Conservation (phyloP, 2,797 vertebrate genomes). For the Halcyon smyrnensis region DNA sequence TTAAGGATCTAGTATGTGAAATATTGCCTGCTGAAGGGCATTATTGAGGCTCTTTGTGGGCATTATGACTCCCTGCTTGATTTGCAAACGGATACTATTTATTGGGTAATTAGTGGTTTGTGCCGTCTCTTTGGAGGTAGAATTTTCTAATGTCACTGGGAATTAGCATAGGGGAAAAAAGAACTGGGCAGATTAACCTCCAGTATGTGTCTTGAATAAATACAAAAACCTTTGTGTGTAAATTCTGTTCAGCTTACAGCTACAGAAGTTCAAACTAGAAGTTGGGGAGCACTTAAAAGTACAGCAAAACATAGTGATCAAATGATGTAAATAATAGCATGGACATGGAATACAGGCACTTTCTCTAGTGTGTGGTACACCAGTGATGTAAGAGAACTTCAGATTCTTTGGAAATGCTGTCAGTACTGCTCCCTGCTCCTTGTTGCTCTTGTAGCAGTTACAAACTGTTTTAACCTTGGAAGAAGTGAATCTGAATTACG, state of each 20-base stretch:
- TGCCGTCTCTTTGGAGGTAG: not conserved
- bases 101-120: not conserved
- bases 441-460: not conserved
- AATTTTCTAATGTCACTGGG: not conserved
- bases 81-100: not conserved
- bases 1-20: not conserved
- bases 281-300: not conserved
- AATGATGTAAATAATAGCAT: not conserved
- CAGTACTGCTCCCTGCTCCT: not conserved
- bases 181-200: not conserved
- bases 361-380: not conserved
- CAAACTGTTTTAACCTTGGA: not conserved
- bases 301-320: not conserved
- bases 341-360: not conserved
- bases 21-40: not conserved
- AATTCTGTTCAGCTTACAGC: not conserved
- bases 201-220: not conserved
- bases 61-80: not conserved
- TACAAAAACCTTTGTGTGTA: not conserved
- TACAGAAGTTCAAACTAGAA: not conserved
- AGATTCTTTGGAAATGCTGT: not conserved
- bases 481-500: not conserved
- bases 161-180: not conserved
- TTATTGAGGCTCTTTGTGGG: not conserved
- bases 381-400: not conserved